Evolutionary conservation across 2,113 vertebrate species (phyloP), one percentile per base, ranked within the genome.

Genomic region (Tachycineta bicolor): DNA sequence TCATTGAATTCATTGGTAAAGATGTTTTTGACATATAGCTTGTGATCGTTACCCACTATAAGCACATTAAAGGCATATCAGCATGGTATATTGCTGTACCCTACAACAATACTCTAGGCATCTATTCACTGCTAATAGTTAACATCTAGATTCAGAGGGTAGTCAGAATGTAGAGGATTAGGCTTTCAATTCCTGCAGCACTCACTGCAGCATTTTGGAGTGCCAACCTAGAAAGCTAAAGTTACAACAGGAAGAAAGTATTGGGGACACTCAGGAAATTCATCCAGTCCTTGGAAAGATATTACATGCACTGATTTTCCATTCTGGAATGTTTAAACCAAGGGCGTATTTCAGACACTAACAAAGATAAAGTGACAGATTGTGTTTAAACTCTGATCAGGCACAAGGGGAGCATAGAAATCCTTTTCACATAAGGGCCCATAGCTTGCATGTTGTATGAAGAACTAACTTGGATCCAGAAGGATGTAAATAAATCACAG

Each of bases 21-120:
- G 59, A 65, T 4, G 28, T 16, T 90, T 95, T 58, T 90, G 82
- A 85, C 46, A 62, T 56, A 76, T 2, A 76, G 34, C n/a, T 69
- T 83, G 46, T 65, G 53, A 90, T 74, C 5, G 2, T 83, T 86
- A 76, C 28, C 34, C 31, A 49, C 70, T 53, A 46, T 64, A 79
- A 60, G 58, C 31, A 53, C 50, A 65, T 73, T 69, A 85, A 85
- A 95, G 41, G 7, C 24, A 53, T 44, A 93, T 90, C 63, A 79
- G 50, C 67, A 74, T 65, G 75, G 59, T 44, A 53, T 37, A 85
- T 58, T 49, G 34, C 70, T 76, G 31, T 80, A 90, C 82, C 75
- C 79, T 77, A 69, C 69, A 94, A 79, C 94, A 90, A 80, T 73
- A 92, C 41, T 92, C 37, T 83, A 83, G 85, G 75, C 83, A 86